Conservation (phyloP, 2,797 vertebrate genomes). For the Channa striata region DNA sequence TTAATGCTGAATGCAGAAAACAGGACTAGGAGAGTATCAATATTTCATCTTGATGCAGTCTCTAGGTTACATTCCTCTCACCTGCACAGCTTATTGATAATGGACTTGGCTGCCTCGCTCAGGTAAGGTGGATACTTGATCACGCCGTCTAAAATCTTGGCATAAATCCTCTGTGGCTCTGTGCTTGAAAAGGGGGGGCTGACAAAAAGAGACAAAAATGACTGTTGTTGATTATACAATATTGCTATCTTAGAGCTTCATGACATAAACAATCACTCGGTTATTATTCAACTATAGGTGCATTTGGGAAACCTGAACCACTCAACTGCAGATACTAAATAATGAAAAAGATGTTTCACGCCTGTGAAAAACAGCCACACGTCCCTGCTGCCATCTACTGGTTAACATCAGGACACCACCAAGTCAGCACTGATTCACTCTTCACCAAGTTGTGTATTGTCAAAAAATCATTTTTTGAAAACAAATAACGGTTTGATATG, state of each 20-base stretch:
- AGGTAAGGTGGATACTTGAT: conserved; percentile 85
- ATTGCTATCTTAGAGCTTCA: background rate
- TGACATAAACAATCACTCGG: background rate
- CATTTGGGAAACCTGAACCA: background rate
- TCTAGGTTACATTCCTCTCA: conserved; percentile 39
- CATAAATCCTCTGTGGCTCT: conserved; percentile 88
- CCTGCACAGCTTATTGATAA: conserved; percentile 89
- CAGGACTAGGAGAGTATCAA: background rate
- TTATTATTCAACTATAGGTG: background rate
- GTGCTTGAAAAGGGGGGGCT: conserved; percentile 89
- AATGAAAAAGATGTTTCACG: background rate
- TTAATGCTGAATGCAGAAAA: background rate
- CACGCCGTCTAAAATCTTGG: conserved; percentile 86
- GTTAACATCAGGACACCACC: background rate
- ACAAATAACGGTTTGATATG: background rate
- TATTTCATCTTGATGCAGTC: background rate
- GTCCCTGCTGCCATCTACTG: conserved; percentile 75
- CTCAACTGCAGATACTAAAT: background rate
- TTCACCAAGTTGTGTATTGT: background rate
- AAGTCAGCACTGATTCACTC: background rate
- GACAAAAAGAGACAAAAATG: conserved; percentile 16
- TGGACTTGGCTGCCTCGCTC: conserved; percentile 84
- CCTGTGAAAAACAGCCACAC: conserved; percentile 16
- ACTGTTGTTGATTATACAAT: background rate
- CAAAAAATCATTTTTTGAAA: background rate